Conservation (phyloP, 2,113 vertebrate genomes). For the Lontra canadensis region DNA sequence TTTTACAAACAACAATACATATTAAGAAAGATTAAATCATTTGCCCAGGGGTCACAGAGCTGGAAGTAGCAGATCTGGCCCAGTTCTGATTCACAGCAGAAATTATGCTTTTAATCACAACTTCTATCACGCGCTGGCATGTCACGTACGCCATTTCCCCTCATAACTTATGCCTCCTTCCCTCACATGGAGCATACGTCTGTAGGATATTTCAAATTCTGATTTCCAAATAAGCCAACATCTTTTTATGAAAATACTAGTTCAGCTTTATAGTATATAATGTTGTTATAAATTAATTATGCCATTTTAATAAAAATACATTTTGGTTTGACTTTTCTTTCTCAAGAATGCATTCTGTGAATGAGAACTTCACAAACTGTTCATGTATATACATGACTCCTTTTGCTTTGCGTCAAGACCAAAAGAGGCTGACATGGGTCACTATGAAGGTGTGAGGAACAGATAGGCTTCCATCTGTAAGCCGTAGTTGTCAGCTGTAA, state of each 20-base stretch:
- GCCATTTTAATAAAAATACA: background rate
- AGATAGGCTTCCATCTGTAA: background rate
- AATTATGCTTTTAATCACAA: constrained; percentile 10
- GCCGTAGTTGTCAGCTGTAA: background rate
- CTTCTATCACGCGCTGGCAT: background rate
- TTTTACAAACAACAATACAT: constrained; percentile 26
- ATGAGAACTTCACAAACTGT: background rate
- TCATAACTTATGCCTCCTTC: background rate
- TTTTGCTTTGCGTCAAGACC: background rate
- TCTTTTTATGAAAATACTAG: background rate
- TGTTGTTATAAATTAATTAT: background rate
- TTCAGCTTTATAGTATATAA: background rate
- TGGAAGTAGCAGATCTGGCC: background rate
- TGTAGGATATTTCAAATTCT: background rate
- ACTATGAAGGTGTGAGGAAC: background rate
- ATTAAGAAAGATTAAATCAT: constrained; percentile 39
- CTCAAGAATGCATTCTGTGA: background rate
- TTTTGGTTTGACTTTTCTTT: background rate
- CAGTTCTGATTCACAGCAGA: background rate
- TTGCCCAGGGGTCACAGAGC: background rate
- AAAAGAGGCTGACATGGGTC: background rate
- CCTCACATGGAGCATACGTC: background rate
- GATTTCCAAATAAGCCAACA: background rate
- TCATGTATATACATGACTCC: accelerated
- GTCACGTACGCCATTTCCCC: background rate